Percentiles rank a stretch among this genome's conserved stretches.
phyloP scores from a whole-genome alignment of 2,888 invertebrate genomes.

The Azorinus chamasolen region DNA sequence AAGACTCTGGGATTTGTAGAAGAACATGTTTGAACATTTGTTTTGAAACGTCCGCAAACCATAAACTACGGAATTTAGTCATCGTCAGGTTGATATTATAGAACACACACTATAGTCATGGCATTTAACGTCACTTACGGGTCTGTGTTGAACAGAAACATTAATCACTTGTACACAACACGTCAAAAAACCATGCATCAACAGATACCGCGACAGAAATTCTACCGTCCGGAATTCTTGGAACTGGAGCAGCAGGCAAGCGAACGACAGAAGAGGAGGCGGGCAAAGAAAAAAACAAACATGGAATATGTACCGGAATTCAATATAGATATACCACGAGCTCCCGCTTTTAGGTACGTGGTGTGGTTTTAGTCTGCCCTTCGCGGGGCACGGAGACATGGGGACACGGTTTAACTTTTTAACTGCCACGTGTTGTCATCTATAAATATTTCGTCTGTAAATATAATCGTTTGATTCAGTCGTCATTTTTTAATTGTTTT shows the following conservation, averaged over 20 bases:
- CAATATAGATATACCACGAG: slow-evolving; percentile 53
- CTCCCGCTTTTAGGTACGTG: slow-evolving; percentile 57
- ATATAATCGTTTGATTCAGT: no score
- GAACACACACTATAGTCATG: no score
- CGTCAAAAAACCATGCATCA: slow-evolving; percentile 57
- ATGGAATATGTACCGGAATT: slow-evolving; percentile 65
- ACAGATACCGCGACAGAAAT: slow-evolving; percentile 34
- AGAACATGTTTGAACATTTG: no score
- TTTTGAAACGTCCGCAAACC: no score
- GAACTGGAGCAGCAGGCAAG: slow-evolving; percentile 54
- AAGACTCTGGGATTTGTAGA: no score
- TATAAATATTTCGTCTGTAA: no score
- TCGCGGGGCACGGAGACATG: no score
- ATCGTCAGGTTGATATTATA: no score
- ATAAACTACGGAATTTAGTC: no score
- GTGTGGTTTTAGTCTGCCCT: not conserved
- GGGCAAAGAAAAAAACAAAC: slow-evolving; percentile 31
- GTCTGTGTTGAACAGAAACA: slow-evolving; percentile 30
- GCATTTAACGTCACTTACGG: slow-evolving; percentile 63
- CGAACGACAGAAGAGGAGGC: slow-evolving; percentile 37
- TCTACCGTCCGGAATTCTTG: slow-evolving; percentile 55
- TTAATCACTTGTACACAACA: slow-evolving; percentile 63
- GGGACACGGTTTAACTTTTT: no score
- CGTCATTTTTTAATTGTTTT: no score
- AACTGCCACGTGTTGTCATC: no score